Base-by-base conservation (phyloP, 2,113 vertebrate species). In the Columbina picui region DNA sequence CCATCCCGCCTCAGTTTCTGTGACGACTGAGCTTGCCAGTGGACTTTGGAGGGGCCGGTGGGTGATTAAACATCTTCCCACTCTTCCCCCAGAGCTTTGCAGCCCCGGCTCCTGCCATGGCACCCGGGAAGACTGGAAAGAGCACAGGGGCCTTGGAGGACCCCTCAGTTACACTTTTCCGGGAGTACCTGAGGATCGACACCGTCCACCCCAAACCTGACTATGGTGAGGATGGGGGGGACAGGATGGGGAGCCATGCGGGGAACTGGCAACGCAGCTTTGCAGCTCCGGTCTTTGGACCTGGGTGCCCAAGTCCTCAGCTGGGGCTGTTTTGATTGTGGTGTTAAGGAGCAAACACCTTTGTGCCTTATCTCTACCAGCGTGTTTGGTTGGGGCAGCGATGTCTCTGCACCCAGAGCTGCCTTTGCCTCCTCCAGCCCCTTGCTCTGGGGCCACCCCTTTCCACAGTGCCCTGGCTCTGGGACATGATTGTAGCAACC, bases 121-220 rank as follows among this genome's bases (percentile, higher is more conserved):
- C 96, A 57, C 93, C 87, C 0, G 94, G 95, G 55, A 97, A 81
- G 36, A 64, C 41, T 0, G 89, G 93, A 77, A 94, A 95, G 86
- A 78, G 76, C 5, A 3, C 30, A 0, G 97, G 91, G 63, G 56
- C 94, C 78, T 83, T 76, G 9, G 99, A 99, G 90, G 98, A 99
- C 77, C 98, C 98, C 14, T 98, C 99, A 0, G 99, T 99, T 85
- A 97, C 97, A 0, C 98, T 99, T 47, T 99, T 99, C 97, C 98
- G 99, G 84, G 98, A 98, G 60, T 99, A 99, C 94, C 98, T 99
- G 78, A 98, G 98, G 47, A 98, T 99, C 29, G 98, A 94, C 89
- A 99, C 99, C 0, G 98, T 99, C 29, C 99, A 99, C 56, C 99
- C 99, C 5, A 97, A 99, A 39, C 99, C 99, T 1, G 99, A 99